Percentiles rank a stretch among this genome's conserved stretches.
These are phyloP conservation scores for Flabesymbios commensalis DNA, from an alignment of 2,888 invertebrate species.

Conservation along the genomic window DNA sequence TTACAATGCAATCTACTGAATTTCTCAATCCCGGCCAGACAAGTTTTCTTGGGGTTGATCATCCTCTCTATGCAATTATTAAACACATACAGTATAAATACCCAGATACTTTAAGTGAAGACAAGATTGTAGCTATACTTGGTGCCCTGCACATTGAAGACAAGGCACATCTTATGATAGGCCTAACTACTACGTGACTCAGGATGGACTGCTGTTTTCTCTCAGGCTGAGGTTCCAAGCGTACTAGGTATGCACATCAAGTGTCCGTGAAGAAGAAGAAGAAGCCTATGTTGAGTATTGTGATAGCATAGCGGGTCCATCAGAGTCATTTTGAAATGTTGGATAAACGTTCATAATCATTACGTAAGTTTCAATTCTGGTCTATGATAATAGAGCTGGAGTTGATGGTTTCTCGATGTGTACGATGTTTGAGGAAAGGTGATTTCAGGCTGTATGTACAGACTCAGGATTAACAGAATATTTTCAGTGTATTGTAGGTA, in stretches of 20 bases:
- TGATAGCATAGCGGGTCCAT: slow-evolving; percentile 5
- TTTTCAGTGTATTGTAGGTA: too few relatives aligned
- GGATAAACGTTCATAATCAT: too few relatives aligned
- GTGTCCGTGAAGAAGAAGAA: slow-evolving; percentile 6
- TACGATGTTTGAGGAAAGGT: too few relatives aligned
- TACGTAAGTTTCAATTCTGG: slow-evolving; percentile 2
- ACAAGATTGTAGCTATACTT: neutral
- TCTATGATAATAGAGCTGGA: slow-evolving; percentile 1
- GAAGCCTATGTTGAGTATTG: slow-evolving; percentile 5
- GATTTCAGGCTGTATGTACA: slow-evolving; percentile 15
- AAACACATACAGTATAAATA: neutral
- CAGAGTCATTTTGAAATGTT: too few relatives aligned
- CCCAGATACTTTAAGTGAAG: neutral
- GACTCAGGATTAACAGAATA: too few relatives aligned
- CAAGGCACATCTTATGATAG: neutral
- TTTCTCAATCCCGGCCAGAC: slow-evolving; percentile 18
- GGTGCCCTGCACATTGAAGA: neutral
- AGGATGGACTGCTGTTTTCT: slow-evolving; percentile 5
- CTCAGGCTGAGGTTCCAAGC: slow-evolving; percentile 13
- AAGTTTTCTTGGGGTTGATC: slow-evolving; percentile 13
- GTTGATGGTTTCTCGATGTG: too few relatives aligned
- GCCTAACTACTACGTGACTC: neutral
- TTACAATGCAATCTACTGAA: slow-evolving; percentile 8
- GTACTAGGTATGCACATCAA: slow-evolving; percentile 8
- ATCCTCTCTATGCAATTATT: slow-evolving; percentile 17